Conservation (phyloP, 2,797 vertebrate species). For the Arremon brunneinucha region DNA sequence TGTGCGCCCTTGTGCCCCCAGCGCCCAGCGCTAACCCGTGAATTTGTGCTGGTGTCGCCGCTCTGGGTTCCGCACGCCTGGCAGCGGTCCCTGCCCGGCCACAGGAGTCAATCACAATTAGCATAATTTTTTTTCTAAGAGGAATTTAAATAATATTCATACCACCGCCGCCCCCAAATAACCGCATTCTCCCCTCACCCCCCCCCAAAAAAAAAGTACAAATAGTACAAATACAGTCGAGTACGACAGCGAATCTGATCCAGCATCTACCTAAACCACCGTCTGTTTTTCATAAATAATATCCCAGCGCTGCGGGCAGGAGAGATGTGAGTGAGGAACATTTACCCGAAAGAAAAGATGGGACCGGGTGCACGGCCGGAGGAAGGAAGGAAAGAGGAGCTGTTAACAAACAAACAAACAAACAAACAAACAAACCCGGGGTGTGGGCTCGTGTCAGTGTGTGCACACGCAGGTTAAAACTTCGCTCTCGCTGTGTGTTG, state of each 20-base stretch:
- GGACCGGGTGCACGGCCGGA: neutral
- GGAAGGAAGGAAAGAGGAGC: neutral
- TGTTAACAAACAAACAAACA: neutral
- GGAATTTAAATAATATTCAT: neutral
- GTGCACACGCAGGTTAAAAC: neutral
- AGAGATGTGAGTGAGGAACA: neutral
- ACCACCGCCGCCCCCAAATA: accelerated
- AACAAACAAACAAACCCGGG: too few relatives aligned
- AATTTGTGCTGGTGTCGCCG: neutral
- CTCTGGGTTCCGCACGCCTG: neutral
- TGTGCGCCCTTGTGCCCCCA: neutral
- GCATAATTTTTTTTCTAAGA: neutral
- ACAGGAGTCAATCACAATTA: neutral
- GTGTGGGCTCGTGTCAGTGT: neutral
- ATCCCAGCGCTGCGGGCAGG: neutral
- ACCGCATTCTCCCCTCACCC: accelerated
- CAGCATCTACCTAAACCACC: neutral
- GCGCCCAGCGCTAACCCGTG: accelerated
- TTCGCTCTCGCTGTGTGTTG: neutral
- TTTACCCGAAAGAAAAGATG: neutral
- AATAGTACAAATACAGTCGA: neutral
- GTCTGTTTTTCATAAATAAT: neutral
- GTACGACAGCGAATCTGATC: neutral
- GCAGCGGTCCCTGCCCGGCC: neutral
- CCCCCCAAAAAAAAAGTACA: neutral